Base-by-base conservation (phyloP, 35 echinoderm and acorn worm genomes). In the Stichopus chloronotus region DNA sequence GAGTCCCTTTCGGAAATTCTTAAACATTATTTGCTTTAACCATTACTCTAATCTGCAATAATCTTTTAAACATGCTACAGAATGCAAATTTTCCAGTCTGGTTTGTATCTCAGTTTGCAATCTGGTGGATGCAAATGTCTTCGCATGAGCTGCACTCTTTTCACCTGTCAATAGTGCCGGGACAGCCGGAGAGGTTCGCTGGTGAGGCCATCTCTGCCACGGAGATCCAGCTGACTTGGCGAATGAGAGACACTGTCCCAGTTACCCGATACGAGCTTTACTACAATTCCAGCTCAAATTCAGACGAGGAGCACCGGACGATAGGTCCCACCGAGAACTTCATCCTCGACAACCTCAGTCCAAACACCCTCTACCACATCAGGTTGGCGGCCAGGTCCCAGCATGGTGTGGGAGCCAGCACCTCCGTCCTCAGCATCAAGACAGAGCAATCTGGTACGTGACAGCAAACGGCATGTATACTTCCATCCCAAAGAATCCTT, bases 321-420 rank as follows among this genome's bases (percentile, higher is more conserved):
- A 93, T 92, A n/a, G 78, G 93, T n/a, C 71, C 90, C 5, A 78
- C 79, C n/a, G 84, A 71, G 22, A 55, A 20, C 6, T 94, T 96
- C 80, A 71, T 92, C 22, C 78, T 99, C 5, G 91, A 91, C 55
- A 91, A 92, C 78, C 90, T 99, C 8, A 83, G 78, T 72, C 95
- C 97, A 10, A 96, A 99, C 77, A 99, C 97, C 1, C 57, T 99
- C 14, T 99, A 99, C 90, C 92, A 96, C 80, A 93, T 99, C 21
- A 63, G 97, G 5, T 79, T 99, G 8, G 97, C 97, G 58, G 97
- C 97, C 8, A 91, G 94, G 8, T 96, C 95, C 5, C 69, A 91
- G 58, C 78, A 92, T 1, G 97, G 95, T 19, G 72, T 94, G 53
- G 97, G 97, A 2, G 95, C 95, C 5, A 96, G 95, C 71, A 99